These are phyloP conservation scores for Hyposoter didymator DNA, from an alignment of 2,888 invertebrate species.

Conservation along the genomic window DNA sequence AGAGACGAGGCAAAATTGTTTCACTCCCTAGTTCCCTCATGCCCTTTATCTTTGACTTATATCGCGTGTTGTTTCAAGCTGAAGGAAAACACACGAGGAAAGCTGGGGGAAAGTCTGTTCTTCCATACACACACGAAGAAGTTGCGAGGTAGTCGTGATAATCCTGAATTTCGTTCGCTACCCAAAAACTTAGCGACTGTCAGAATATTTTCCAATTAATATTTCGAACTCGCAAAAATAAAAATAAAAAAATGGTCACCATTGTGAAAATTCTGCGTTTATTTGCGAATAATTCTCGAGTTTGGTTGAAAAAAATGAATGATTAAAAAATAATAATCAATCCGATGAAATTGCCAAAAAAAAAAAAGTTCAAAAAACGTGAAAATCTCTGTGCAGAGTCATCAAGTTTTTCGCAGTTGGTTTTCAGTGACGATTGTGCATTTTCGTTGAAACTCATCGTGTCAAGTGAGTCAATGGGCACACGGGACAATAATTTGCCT, in stretches of 20 bases:
- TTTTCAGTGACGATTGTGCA: not conserved
- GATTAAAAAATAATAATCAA: too few species aligned
- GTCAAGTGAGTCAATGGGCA: slow-evolving; percentile 8
- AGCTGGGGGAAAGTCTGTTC: not conserved
- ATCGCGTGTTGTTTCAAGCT: slow-evolving; percentile 42
- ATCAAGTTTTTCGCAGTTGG: not conserved
- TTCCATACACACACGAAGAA: not conserved
- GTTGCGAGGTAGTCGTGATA: not conserved
- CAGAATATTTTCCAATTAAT: not conserved
- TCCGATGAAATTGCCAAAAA: too few species aligned
- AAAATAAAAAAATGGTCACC: too few species aligned
- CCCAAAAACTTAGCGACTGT: not conserved
- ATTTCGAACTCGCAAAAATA: not conserved
- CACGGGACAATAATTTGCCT: slow-evolving; percentile 15
- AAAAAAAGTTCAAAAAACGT: too few species aligned
- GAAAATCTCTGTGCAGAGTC: not conserved
- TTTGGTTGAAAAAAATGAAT: not conserved
- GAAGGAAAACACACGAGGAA: slow-evolving; percentile 28
- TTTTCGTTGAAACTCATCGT: slow-evolving; percentile 15
- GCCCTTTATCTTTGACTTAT: slow-evolving; percentile 12
- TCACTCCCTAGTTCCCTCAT: slow-evolving; percentile 36
- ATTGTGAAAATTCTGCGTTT: not conserved
- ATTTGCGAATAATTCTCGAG: not conserved
- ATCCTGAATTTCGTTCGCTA: not conserved
- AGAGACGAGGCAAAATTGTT: slow-evolving; percentile 51